Conservation (phyloP, 1,140 invertebrate genomes). For the Penaeus indicus region DNA sequence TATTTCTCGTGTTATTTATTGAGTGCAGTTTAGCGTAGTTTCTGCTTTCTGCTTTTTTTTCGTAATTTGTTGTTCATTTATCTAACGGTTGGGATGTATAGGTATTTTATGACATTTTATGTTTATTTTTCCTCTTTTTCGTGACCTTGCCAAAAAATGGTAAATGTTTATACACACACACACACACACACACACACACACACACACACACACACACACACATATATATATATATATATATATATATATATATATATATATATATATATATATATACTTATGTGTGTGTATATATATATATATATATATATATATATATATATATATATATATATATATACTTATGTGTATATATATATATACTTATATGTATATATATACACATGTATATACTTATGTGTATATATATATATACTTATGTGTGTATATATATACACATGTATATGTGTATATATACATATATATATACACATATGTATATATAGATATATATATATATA, state of each 20-base stretch:
- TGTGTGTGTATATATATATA: neutral
- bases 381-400: neutral
- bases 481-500: neutral
- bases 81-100: neutral
- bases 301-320: neutral
- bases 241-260: neutral
- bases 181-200: neutral
- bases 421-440: neutral
- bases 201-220: neutral
- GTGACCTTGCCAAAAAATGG: too few relatives aligned
- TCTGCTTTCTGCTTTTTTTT: too few relatives aligned
- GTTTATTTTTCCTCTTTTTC: too few relatives aligned
- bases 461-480: neutral
- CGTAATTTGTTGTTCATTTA: too few relatives aligned
- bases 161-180: neutral
- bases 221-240: constrained; percentile 8
- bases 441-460: constrained; percentile 11
- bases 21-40: too few relatives aligned
- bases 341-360: neutral
- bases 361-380: constrained; percentile 13
- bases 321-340: neutral
- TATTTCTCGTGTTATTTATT: too few relatives aligned
- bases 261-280: neutral
- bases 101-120: too few relatives aligned
- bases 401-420: neutral